Evolutionary conservation across 2,797 vertebrate species (phyloP).

Genomic region (Acanthis flammea): DNA sequence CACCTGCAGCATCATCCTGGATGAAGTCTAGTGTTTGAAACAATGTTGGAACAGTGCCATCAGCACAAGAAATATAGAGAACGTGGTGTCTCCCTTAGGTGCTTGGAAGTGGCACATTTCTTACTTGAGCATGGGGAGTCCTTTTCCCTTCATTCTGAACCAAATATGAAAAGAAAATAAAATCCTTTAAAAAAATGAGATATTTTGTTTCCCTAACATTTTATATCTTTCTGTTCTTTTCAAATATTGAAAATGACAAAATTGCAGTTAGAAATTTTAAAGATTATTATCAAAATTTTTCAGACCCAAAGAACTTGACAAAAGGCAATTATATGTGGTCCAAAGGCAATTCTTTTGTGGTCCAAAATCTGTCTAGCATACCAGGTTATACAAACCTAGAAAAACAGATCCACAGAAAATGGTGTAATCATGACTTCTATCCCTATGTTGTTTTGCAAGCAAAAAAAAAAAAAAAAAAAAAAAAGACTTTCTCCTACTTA

Average conservation of each 20-base stretch:
- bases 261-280: not conserved
- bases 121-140: not conserved
- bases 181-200: not conserved
- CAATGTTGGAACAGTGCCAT: not conserved
- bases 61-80: not conserved
- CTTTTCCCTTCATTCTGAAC: not conserved
- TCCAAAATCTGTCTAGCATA: not conserved
- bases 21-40: slow-evolving; percentile 12
- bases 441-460: not conserved
- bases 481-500: not conserved
- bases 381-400: not conserved
- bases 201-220: not conserved
- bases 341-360: not conserved
- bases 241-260: not conserved
- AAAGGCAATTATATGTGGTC: not conserved
- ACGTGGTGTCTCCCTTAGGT: not conserved
- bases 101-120: not conserved
- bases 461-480: not conserved
- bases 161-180: not conserved
- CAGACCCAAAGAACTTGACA: not conserved
- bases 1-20: slow-evolving; percentile 11
- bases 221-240: not conserved
- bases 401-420: not conserved
- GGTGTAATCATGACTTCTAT: not conserved
- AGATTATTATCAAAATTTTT: not conserved